These are phyloP conservation scores for Lasius fuliginosus DNA, from an alignment of 2,888 invertebrate species.

Conservation along the genomic window DNA sequence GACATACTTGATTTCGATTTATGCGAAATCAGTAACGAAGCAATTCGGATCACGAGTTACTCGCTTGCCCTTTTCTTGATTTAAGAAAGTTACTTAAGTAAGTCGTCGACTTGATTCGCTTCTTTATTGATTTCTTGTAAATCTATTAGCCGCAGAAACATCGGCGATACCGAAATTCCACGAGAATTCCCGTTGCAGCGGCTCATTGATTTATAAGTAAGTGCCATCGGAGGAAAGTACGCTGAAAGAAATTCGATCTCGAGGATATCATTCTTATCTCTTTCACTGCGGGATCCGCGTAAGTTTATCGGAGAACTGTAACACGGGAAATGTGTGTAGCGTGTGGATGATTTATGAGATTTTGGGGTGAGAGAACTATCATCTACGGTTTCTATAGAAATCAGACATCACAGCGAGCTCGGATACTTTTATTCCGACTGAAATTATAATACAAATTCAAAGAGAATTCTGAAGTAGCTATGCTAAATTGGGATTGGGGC, in stretches of 20 bases:
- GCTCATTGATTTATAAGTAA: conserved; percentile 42
- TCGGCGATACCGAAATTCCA: not conserved
- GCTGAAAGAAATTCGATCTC: conserved; percentile 50
- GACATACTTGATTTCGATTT: conserved; percentile 20
- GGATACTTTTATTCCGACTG: not conserved
- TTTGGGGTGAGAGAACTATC: conserved; percentile 33
- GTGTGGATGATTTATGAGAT: conserved; percentile 40
- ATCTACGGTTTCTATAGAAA: conserved; percentile 19
- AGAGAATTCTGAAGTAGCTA: not conserved
- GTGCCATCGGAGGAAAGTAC: conserved; percentile 18
- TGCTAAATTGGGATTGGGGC: not conserved
- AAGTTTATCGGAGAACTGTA: conserved; percentile 33
- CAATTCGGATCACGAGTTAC: not conserved
- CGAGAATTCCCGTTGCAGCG: not conserved
- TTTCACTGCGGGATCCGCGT: not conserved
- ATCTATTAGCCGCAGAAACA: not conserved
- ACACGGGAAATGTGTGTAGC: conserved; percentile 12
- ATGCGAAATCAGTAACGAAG: not conserved
- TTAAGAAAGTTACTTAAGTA: not conserved
- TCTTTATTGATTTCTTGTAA: conserved; percentile 23
- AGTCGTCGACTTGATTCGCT: not conserved
- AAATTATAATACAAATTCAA: conserved; percentile 27
- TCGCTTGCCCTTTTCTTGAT: not conserved
- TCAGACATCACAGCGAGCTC: not conserved
- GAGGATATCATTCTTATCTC: conserved; percentile 43